Conservation (phyloP, 2,113 vertebrate genomes). For the Oreotrochilus melanogaster region DNA sequence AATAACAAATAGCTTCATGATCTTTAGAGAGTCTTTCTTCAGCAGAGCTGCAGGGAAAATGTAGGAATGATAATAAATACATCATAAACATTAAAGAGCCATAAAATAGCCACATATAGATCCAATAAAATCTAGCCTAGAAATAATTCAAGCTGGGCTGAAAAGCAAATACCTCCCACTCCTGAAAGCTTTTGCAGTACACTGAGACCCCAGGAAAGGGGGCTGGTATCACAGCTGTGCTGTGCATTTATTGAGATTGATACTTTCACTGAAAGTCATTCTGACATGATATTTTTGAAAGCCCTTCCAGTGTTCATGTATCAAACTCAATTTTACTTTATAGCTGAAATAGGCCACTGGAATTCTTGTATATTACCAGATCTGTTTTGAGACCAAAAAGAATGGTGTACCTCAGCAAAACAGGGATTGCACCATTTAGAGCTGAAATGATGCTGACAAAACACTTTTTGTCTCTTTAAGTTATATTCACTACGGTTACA, state of each 20-base stretch:
- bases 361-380: slow-evolving; percentile 53
- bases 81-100: slow-evolving; percentile 59
- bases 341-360: slow-evolving; percentile 15
- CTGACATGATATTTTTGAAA: background rate
- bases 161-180: slow-evolving; percentile 12
- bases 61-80: slow-evolving; percentile 60
- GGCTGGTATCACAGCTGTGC: background rate
- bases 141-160: slow-evolving; percentile 53
- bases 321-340: slow-evolving; percentile 49
- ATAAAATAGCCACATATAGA: slow-evolving; percentile 57
- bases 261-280: slow-evolving; percentile 5
- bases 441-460: slow-evolving; percentile 55
- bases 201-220: background rate
- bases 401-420: slow-evolving; percentile 17
- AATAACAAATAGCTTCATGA: background rate
- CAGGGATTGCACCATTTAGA: slow-evolving; percentile 35
- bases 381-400: slow-evolving; percentile 30
- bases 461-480: slow-evolving; percentile 41
- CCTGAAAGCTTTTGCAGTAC: slow-evolving; percentile 4
- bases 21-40: background rate
- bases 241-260: background rate
- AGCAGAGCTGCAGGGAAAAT: background rate
- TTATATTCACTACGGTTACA: slow-evolving; percentile 60
- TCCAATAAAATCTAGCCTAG: slow-evolving; percentile 51
- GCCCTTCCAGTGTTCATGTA: background rate